Evolutionary conservation across 2,113 vertebrate genomes (phyloP), one percentile per base, ranked within the genome.

Genomic region (Tinamus guttatus): DNA sequence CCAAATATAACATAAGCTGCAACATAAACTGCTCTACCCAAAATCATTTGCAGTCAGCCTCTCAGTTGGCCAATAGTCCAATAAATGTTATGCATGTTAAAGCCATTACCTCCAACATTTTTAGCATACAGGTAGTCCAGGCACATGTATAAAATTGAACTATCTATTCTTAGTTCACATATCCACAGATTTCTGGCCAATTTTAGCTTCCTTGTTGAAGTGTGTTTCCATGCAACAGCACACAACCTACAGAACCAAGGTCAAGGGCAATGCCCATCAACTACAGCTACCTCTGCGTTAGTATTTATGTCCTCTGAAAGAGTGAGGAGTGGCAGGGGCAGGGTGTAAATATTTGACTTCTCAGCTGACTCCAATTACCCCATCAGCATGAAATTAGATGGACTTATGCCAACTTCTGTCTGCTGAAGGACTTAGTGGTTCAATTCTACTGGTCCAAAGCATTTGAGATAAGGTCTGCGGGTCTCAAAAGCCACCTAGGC

Each of bases 311-410:
- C 49, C 36, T 74, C 40, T 54, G 49, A 38, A 71, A 49, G 49
- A 22, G 9, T 49, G 34, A 11, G 43, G 47, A n/a, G 47, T 43
- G 15, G 34, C 16, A 27, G 27, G 7, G 45, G 22, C 10, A 49
- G 21, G 49, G 49, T 20, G 47, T 8, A 22, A 68, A 20, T 32
- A 14, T 9, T 34, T 30, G 30, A 45, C 11, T 9, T 49, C 41
- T 77, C 59, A 83, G 25, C 18, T 77, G 67, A 65, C 41, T 70
- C 8, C 22, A 63, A 40, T 85, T 81, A 43, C 36, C 65, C 32
- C 17, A 67, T 81, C 76, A 88, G 82, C 63, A 64, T 47, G 41
- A 74, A 90, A 75, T 62, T 25, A 77, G 34, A 22, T 78, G 87
- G 64, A 52, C 51, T 22, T 52, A 13, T 54, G 56, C 22, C 56